phyloP scores from a whole-genome alignment of 1,140 invertebrate species.

The Drosophila rhopaloa region DNA sequence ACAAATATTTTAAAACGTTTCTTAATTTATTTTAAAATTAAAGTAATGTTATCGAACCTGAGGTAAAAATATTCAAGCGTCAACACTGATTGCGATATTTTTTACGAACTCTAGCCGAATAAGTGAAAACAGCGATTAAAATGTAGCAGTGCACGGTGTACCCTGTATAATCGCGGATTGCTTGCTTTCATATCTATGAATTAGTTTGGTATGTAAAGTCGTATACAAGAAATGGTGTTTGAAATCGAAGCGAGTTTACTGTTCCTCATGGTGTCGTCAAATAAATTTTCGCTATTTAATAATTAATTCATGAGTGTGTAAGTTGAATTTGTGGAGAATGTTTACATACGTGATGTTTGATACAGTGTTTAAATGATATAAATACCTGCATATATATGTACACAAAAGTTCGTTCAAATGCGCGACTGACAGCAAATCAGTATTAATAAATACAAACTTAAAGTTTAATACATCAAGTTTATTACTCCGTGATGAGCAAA shows the following conservation, averaged over 20 bases:
- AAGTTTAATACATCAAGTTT: too few species aligned
- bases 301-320: slow-evolving; percentile 39
- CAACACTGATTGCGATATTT: slow-evolving; percentile 22
- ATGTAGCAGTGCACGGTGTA: slow-evolving; percentile 10
- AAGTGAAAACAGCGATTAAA: slow-evolving; percentile 19
- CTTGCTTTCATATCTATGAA: slow-evolving; percentile 48
- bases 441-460: slow-evolving; percentile 3
- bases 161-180: slow-evolving; percentile 35
- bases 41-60: background rate
- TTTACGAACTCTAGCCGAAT: slow-evolving; percentile 5
- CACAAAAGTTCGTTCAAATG: slow-evolving; percentile 17
- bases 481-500: background rate
- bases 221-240: slow-evolving; percentile 49
- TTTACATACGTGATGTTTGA: background rate
- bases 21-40: too few species aligned
- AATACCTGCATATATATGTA: slow-evolving; percentile 33
- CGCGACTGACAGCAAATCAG: slow-evolving; percentile 17
- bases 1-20: too few species aligned
- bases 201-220: slow-evolving; percentile 47
- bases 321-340: slow-evolving; percentile 7
- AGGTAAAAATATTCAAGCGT: background rate
- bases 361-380: slow-evolving; percentile 11
- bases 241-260: slow-evolving; percentile 39
- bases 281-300: slow-evolving; percentile 36
- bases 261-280: slow-evolving; percentile 42